Evolutionary conservation across 1,140 invertebrate species (phyloP), one percentile per base, ranked within the genome.

Genomic region (Proctacanthus coquilletti): DNA sequence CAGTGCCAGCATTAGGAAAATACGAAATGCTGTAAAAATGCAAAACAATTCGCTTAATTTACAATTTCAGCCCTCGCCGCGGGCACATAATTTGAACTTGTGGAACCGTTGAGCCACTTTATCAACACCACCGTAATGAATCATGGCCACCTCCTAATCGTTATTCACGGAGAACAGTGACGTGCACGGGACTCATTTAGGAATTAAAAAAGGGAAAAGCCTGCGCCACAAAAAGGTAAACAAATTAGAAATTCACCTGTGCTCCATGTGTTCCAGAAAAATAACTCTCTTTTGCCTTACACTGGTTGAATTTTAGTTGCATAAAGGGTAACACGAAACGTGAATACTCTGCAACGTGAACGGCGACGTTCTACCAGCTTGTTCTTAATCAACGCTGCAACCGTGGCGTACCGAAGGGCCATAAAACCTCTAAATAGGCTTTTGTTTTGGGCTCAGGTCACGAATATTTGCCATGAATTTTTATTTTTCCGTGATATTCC

Each of bases 391-490:
- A 27, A 13, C 13, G 13, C 23, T 27, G 23, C 23, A 27, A 27
- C 23, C 13, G 23, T 27, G 23, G 23, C 23, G 23, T 27, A 27
- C 23, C 23, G 13, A 27, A 27, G 13, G 23, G 8, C 23, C 23
- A 27, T 27, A 27, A 27, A 27, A 27, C 23, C 8, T 27, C 23
- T 9, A 13, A 27, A 27, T 27, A 27, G 23, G 23, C 23, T 27
- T 27, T 27, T 27, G 23, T 27, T 27, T 27, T 27, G 23, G 23
- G 23, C 23, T 27, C 23, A 27, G 23, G 23, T 27, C 23, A 27
- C 23, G 23, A 27, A 27, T 27, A 27, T 27, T 27, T 27, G 13
- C 23, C 23, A 27, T 27, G 23, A 27, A 27, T 27, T 27, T 27
- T 27, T 27, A 27, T 27, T 27, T 27, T 27, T 27, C 23, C 23